Conservation (phyloP, 2,797 vertebrate species). For the Distichodus sexfasciatus region DNA sequence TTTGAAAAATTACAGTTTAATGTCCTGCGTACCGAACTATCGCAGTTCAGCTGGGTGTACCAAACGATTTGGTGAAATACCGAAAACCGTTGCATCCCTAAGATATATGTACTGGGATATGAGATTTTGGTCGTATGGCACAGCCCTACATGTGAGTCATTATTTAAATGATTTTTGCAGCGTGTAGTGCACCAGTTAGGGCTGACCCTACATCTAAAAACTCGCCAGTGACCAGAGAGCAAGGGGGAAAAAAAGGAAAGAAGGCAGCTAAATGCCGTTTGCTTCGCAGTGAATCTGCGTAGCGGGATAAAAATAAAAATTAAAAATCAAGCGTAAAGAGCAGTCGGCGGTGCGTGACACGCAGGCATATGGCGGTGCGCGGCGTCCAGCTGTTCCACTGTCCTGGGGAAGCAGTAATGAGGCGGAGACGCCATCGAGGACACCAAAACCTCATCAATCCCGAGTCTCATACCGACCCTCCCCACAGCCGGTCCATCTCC, state of each 20-base stretch:
- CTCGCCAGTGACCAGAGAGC: slow-evolving; percentile 24
- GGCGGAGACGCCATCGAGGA: slow-evolving; percentile 47
- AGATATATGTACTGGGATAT: no score
- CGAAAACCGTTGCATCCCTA: no score
- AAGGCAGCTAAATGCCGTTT: slow-evolving; percentile 35
- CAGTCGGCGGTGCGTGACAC: slow-evolving; percentile 49
- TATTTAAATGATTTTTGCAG: no score
- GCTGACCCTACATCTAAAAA: not conserved
- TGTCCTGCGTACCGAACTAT: no score
- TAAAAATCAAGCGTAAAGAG: slow-evolving; percentile 43
- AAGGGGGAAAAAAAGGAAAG: slow-evolving; percentile 24
- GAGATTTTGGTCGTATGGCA: no score
- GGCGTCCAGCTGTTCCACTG: slow-evolving; percentile 54
- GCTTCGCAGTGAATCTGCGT: slow-evolving; percentile 47
- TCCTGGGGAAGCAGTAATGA: slow-evolving; percentile 57
- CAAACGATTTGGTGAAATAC: no score
- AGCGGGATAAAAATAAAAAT: slow-evolving; percentile 51
- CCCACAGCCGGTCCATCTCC: slow-evolving; percentile 1
- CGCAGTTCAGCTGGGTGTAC: no score
- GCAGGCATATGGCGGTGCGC: slow-evolving; percentile 50
- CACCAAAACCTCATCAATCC: slow-evolving; percentile 53
- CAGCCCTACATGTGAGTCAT: no score
- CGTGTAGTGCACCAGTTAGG: no score
- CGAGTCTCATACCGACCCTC: slow-evolving; percentile 36
- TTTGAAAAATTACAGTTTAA: no score